These are phyloP conservation scores for Drosophila asahinai DNA, from an alignment of 1,140 invertebrate species.

Conservation along the genomic window DNA sequence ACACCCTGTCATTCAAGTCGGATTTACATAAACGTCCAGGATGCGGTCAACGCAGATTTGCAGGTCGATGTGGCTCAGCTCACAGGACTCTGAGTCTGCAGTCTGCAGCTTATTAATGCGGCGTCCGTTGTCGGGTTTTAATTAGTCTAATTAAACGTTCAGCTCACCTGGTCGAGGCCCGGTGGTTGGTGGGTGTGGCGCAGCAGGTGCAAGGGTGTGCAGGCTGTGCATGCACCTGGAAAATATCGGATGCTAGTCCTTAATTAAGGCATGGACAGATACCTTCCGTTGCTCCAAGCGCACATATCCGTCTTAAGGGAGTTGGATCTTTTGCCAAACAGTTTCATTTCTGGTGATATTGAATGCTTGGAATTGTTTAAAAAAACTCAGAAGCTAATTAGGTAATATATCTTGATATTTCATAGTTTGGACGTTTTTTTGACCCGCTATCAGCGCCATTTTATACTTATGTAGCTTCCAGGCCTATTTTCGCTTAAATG, in stretches of 20 bases:
- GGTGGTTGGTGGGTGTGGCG: constrained; percentile 11
- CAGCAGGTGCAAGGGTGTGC: constrained; percentile 20
- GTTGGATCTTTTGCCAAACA: too few species aligned
- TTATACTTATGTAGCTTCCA: too few species aligned
- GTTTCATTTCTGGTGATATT: background rate
- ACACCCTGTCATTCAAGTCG: constrained; percentile 38
- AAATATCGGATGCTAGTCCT: constrained; percentile 21
- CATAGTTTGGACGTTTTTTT: too few species aligned
- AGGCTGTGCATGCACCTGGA: constrained; percentile 19
- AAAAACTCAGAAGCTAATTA: background rate
- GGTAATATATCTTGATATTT: background rate
- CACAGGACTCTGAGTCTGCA: constrained; percentile 1
- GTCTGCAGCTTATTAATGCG: constrained; percentile 70
- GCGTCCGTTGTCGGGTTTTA: constrained; percentile 54
- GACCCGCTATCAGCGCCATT: too few species aligned
- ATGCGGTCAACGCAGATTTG: constrained; percentile 16
- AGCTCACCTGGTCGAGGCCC: constrained; percentile 20
- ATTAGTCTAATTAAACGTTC: constrained; percentile 73
- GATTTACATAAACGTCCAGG: constrained; percentile 65
- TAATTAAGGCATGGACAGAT: background rate
- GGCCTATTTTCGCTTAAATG: background rate
- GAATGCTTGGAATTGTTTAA: background rate
- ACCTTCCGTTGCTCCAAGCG: background rate
- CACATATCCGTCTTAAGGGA: too few species aligned
- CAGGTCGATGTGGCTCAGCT: constrained; percentile 24